phyloP scores from a whole-genome alignment of 1,140 invertebrate genomes.

The Diabrotica undecimpunctata region DNA sequence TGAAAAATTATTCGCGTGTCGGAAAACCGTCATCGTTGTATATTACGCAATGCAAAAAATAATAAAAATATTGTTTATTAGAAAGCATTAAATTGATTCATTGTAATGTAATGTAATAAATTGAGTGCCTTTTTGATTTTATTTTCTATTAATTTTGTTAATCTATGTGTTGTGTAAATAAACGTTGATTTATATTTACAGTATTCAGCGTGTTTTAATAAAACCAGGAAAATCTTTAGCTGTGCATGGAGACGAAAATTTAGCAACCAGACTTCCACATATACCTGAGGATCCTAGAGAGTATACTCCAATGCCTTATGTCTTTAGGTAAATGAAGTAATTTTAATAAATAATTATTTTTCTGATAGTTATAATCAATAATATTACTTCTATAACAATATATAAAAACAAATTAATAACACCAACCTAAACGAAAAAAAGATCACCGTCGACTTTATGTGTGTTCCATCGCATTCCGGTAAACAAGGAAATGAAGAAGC shows the following conservation, averaged over 20 bases:
- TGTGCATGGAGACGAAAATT: slow-evolving; percentile 20
- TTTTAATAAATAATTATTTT: not conserved
- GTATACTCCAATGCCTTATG: slow-evolving; percentile 32
- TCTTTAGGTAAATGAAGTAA: slow-evolving; percentile 15
- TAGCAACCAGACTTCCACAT: slow-evolving; percentile 25
- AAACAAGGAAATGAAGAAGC: too few relatives aligned
- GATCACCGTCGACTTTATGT: not conserved
- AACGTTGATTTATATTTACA: not conserved
- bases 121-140: too few relatives aligned
- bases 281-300: slow-evolving; percentile 24
- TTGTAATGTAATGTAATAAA: too few relatives aligned
- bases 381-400: slow-evolving; percentile 4
- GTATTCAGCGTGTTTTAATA: slow-evolving; percentile 29
- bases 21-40: too few relatives aligned
- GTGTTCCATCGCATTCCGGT: not conserved
- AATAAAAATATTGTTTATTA: too few relatives aligned
- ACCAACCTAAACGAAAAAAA: not conserved
- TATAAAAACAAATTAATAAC: slow-evolving; percentile 4
- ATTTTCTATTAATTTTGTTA: too few relatives aligned
- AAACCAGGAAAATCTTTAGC: slow-evolving; percentile 24
- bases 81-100: too few relatives aligned
- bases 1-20: too few relatives aligned
- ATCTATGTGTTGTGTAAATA: too few relatives aligned
- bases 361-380: not conserved
- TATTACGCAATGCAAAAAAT: too few relatives aligned